Evolutionary conservation across 2,113 vertebrate species (phyloP).

Genomic region (Dicerorhinus sumatrensis): DNA sequence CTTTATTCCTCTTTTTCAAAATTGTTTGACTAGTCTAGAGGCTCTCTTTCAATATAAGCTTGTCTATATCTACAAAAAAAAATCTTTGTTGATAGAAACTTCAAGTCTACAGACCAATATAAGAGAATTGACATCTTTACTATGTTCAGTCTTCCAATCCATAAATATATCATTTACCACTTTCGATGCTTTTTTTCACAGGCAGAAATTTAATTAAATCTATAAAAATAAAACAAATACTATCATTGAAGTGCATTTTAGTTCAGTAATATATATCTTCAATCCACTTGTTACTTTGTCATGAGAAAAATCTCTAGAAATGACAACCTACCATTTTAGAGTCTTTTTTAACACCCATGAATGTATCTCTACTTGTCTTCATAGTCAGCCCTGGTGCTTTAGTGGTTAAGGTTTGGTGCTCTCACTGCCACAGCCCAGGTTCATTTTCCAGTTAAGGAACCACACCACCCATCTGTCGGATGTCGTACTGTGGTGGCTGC

Average conservation of each 20-base stretch:
- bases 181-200: background rate
- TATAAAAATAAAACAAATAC: background rate
- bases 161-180: background rate
- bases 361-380: background rate
- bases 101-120: background rate
- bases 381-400: too few species aligned
- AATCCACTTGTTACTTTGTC: background rate
- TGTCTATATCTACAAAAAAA: background rate
- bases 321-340: background rate
- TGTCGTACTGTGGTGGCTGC: too few species aligned
- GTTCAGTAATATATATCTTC: background rate
- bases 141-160: background rate
- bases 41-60: background rate
- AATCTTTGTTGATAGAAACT: background rate
- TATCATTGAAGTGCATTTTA: background rate
- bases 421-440: too few species aligned
- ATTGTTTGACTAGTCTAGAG: background rate
- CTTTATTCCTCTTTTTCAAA: background rate
- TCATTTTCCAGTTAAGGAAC: too few species aligned
- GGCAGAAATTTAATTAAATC: background rate
- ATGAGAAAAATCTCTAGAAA: background rate
- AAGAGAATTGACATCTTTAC: background rate
- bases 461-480: too few species aligned
- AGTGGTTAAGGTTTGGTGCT: too few species aligned
- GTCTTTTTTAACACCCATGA: background rate